Percentiles rank a stretch among this genome's conserved stretches.
Evolutionary conservation across 2,797 vertebrate species (phyloP).

Genomic region (Syndactyla subalaris): DNA sequence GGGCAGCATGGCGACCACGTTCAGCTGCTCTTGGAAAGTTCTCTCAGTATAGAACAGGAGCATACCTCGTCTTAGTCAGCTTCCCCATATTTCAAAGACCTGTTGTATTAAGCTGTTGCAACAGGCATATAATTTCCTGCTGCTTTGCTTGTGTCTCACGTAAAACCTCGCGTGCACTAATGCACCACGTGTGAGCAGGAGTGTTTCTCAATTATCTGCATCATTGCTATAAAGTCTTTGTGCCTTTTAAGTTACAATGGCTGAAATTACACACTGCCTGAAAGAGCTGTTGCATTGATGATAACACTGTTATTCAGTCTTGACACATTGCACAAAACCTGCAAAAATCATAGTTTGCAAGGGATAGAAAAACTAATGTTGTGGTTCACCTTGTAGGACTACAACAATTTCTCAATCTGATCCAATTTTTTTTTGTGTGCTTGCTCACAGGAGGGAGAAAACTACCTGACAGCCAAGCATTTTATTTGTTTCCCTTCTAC

Average conservation of each 20-base stretch:
- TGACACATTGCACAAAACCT: not conserved
- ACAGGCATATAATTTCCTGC: not conserved
- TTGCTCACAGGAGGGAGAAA: not conserved
- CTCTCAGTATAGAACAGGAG: not conserved
- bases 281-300: not conserved
- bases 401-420: not conserved
- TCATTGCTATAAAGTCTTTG: not conserved
- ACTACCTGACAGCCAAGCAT: not conserved
- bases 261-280: not conserved
- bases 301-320: not conserved
- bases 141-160: not conserved
- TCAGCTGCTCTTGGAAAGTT: not conserved
- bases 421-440: not conserved
- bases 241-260: not conserved
- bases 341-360: not conserved
- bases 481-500: not conserved
- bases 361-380: not conserved
- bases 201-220: not conserved
- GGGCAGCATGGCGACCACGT: not conserved
- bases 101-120: not conserved
- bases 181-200: accelerated
- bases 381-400: not conserved
- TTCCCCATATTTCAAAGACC: not conserved
- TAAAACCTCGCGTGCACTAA: not conserved
- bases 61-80: not conserved